phyloP scores from a whole-genome alignment of 2,797 vertebrate genomes.

The Siniperca undulata region DNA sequence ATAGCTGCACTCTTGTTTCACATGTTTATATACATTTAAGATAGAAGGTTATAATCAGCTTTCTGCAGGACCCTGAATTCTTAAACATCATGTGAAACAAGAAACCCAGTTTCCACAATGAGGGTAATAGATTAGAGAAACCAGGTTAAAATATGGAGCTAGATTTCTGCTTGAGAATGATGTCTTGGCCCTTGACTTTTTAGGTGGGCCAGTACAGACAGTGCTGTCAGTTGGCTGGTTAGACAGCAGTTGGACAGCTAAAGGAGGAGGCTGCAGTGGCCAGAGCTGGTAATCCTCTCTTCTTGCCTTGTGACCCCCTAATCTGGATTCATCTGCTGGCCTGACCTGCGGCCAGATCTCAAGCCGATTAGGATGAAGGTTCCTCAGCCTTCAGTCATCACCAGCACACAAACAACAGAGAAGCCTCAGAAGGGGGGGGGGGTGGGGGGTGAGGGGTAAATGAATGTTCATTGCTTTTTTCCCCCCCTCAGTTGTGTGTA shows the following conservation, averaged over 20 bases:
- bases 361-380: constrained; percentile 89
- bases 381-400: constrained; percentile 61
- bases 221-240: constrained; percentile 36
- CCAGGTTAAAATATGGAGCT: neutral
- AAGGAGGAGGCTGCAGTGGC: constrained; percentile 52
- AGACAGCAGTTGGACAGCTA: constrained; percentile 30
- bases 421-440: neutral
- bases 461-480: neutral
- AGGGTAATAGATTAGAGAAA: neutral
- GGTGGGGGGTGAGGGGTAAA: no score
- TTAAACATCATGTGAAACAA: neutral
- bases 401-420: constrained; percentile 39
- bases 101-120: neutral
- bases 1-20: neutral
- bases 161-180: neutral
- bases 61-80: neutral
- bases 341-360: constrained; percentile 82
- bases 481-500: neutral
- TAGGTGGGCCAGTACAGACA: constrained; percentile 28
- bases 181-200: constrained; percentile 21
- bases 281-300: constrained; percentile 87
- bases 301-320: constrained; percentile 89
- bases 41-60: neutral
- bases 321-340: constrained; percentile 87
- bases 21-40: neutral